These are phyloP conservation scores for Herpetotheres cachinnans DNA, from an alignment of 2,113 vertebrate species.

Conservation along the genomic window DNA sequence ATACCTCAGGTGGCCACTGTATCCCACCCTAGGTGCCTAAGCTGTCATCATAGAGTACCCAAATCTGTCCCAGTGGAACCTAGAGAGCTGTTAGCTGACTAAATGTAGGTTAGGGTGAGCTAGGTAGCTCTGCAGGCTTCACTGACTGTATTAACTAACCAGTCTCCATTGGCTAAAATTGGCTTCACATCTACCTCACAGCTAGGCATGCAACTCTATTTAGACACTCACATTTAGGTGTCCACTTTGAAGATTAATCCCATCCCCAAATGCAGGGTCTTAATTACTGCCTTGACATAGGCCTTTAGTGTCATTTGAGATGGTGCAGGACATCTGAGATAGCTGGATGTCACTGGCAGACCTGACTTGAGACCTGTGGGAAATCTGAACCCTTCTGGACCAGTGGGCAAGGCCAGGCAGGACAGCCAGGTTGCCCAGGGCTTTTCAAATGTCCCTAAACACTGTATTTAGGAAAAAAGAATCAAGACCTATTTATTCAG, in stretches of 20 bases:
- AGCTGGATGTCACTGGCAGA: neutral
- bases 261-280: neutral
- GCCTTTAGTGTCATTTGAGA: neutral
- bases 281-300: neutral
- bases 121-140: neutral
- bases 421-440: neutral
- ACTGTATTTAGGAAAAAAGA: neutral
- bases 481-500: neutral
- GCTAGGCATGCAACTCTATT: neutral
- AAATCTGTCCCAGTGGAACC: neutral
- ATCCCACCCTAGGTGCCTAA: neutral
- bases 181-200: neutral
- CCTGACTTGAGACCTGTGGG: neutral
- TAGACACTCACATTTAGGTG: neutral
- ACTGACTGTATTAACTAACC: neutral
- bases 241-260: neutral
- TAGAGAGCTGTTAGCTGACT: neutral
- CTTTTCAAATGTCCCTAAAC: neutral
- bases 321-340: neutral
- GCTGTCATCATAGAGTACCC: neutral
- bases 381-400: neutral
- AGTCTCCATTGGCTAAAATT: neutral
- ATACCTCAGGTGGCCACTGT: neutral
- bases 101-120: neutral
- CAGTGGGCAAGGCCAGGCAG: neutral